A percentile compares a stretch with the other conserved stretches of the same genome.
These are phyloP conservation scores for Troglohyphantes excavatus DNA, from an alignment of 2,888 invertebrate genomes.

Conservation along the genomic window DNA sequence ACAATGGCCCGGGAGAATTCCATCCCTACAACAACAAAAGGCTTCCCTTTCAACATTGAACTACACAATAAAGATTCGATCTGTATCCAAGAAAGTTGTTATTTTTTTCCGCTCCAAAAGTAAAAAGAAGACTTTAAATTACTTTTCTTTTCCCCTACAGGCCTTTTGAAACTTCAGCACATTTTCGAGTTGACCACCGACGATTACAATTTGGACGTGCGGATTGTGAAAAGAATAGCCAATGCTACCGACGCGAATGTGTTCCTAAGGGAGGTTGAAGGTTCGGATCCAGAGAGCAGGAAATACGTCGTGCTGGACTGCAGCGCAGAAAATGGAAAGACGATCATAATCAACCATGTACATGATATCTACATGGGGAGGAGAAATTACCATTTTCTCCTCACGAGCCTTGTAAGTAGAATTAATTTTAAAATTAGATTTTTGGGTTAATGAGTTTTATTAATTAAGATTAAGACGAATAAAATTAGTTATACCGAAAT, in stretches of 20 bases:
- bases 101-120: background rate
- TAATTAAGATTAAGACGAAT: too few relatives aligned
- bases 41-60: background rate
- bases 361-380: conserved; percentile 92
- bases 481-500: too few relatives aligned
- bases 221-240: conserved; percentile 90
- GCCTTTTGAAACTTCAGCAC: conserved; percentile 93
- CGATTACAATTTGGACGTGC: conserved; percentile 91
- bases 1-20: conserved; percentile 12
- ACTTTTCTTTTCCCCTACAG: conserved; percentile 84
- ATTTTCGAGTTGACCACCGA: conserved; percentile 94
- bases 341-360: conserved; percentile 94
- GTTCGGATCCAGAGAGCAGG: conserved; percentile 55
- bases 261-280: conserved; percentile 92
- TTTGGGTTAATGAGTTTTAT: too few relatives aligned
- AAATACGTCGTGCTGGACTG: conserved; percentile 87
- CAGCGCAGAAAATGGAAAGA: conserved; percentile 94
- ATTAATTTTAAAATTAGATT: too few relatives aligned
- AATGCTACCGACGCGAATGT: conserved; percentile 93
- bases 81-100: conserved; percentile 2
- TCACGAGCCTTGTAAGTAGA: conserved; percentile 88
- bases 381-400: conserved; percentile 94
- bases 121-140: conserved; percentile 23
- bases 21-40: conserved; percentile 36
- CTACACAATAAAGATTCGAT: conserved; percentile 45